Evolutionary conservation across 1,140 invertebrate genomes (phyloP), one percentile per base, ranked within the genome.

Genomic region (Hycleus phaleratus): DNA sequence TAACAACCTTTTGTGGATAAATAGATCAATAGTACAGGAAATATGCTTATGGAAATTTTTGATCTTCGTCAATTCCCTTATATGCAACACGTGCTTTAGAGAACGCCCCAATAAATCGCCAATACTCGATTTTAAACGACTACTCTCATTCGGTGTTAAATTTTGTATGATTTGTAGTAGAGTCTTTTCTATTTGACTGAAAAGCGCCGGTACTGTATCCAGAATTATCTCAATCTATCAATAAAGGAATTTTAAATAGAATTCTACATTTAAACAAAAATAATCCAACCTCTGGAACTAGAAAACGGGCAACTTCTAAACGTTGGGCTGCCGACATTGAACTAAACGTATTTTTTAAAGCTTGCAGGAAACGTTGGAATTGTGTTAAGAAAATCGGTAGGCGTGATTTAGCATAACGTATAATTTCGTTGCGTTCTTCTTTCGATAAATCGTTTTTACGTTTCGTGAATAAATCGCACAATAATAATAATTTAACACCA

Each of bases 331-430:
- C 69, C 49, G 75, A 76, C 55, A 85, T 75, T n/a, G 74, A 74
- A 24, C 78, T 75, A 59, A 83, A 78, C 46, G 82, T 81, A 26
- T 73, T 75, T 51, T 81, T 79, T 38, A 82, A 73, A 44, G 78
- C 79, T 56, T 80, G 75, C n/a, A 85, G 68, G 51, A 85, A 75
- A 52, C 77, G 78, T 55, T 79, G 75, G 18, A 82, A 68, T 64
- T 85, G 83, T 38, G 77, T 78, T 65, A 85, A 75, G 58, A 85
- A 82, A n/a, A 83, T 74, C 2, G 82, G 82, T 26, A 85, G 71
- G 49, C 82, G 74, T 32, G 82, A 81, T 61, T 82, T 82, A 3
- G 82, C 78, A 71, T 84, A 84, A 61, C 80, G 78, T 52, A 85
- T 82, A 12, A 85, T 84, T 68, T 84, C 82, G 66, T 84, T 78